Evolutionary conservation across 2,888 invertebrate genomes (phyloP), one percentile per base, ranked within the genome.

Genomic region (Amiota communis): DNA sequence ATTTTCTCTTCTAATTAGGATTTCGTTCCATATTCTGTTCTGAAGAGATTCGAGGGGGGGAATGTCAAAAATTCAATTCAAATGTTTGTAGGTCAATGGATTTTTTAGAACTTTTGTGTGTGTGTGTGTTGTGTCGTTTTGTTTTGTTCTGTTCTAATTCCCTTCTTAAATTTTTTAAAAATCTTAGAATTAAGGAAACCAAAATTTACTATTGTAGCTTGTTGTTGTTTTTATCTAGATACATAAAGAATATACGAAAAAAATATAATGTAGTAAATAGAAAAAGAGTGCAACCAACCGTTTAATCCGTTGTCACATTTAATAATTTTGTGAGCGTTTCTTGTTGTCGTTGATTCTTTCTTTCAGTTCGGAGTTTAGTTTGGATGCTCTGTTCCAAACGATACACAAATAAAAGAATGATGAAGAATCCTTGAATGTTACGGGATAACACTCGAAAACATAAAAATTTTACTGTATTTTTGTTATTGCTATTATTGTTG

Each of bases 271-370:
- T n/a, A 67, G 47, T 15, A 53, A 13, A 49, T 76, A 79, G 76
- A 78, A 83, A 83, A 51, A 74, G 36, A 73, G 76, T 64, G 78
- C 83, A 82, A 73, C 75, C 74, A 76, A 79, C 81, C 84, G 80
- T 78, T 83, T 79, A 83, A 83, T 86, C 83, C 85, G 75, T 79
- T 79, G 76, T 77, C 77, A 75, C 78, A 78, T 74, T 77, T 77
- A 77, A 75, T 75, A 76, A 74, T 73, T 59, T 46, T 20, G 49
- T 49, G 23, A 63, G 57, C 65, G 73, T 20, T 56, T 49, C 48
- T 65, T n/a, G 11, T 15, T n/a, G 0, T n/a, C n/a, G 64, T 57
- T 57, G 57, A 15, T 51, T 51, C 17, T 15, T 57, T 20, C 57
- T 15, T 57, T 57, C 20, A 10, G 51, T n/a, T 13, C 12, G 8